phyloP scores from a whole-genome alignment of 2,888 invertebrate species.

The Asteroscopus sphinx region DNA sequence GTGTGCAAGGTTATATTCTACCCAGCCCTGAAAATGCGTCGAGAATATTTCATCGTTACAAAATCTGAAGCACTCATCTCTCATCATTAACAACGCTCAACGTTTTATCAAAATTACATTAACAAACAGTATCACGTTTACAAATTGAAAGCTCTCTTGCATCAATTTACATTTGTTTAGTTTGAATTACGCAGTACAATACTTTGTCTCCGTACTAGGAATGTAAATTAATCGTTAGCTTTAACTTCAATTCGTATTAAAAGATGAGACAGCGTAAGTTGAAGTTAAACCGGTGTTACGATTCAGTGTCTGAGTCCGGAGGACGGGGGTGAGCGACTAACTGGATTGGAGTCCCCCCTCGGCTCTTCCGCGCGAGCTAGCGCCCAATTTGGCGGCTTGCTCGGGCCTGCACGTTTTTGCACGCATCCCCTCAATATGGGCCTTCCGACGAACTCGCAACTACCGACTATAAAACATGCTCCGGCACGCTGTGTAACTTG shows the following conservation, averaged over 20 bases:
- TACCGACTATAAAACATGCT: slow-evolving; percentile 61
- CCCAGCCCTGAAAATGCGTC: slow-evolving; percentile 3
- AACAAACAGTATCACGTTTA: slow-evolving; percentile 62
- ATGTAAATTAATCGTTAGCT: slow-evolving; percentile 57
- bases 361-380: slow-evolving; percentile 73
- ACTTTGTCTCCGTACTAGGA: slow-evolving; percentile 54
- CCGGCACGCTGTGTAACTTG: slow-evolving; percentile 53
- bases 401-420: slow-evolving; percentile 76
- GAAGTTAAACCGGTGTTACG: slow-evolving; percentile 64
- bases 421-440: slow-evolving; percentile 72
- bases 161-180: slow-evolving; percentile 69
- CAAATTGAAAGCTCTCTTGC: slow-evolving; percentile 60
- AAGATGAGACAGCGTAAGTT: slow-evolving; percentile 60
- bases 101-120: slow-evolving; percentile 58
- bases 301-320: slow-evolving; percentile 56
- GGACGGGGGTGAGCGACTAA: slow-evolving; percentile 65
- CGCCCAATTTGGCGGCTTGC: slow-evolving; percentile 76
- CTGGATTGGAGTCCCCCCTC: slow-evolving; percentile 70
- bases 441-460: slow-evolving; percentile 58
- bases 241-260: slow-evolving; percentile 51
- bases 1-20: background rate
- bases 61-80: slow-evolving; percentile 29
- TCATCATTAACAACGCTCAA: slow-evolving; percentile 33
- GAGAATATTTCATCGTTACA: slow-evolving; percentile 22
- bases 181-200: slow-evolving; percentile 65